These are phyloP conservation scores for Hyles vespertilio DNA, from an alignment of 1,140 invertebrate species.

Conservation along the genomic window DNA sequence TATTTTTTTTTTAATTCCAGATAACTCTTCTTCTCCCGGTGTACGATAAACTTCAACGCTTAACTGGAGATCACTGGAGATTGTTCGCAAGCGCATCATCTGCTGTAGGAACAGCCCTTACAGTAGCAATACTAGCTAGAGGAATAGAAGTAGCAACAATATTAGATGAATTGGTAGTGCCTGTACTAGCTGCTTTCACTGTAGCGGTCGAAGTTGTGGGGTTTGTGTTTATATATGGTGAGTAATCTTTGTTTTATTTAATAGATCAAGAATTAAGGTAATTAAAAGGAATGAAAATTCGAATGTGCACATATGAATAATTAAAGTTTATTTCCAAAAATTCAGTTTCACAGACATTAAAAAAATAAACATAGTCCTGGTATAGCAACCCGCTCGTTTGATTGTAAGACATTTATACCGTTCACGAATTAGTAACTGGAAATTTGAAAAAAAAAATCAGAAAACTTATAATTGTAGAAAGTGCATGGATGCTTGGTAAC, in stretches of 20 bases:
- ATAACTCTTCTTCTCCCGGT: slow-evolving; percentile 53
- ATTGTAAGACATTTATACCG: too few species aligned
- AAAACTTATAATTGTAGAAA: too few species aligned
- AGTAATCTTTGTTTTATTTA: slow-evolving; percentile 4
- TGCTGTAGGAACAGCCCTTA: slow-evolving; percentile 52
- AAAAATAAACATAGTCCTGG: too few species aligned
- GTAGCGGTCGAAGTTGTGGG: slow-evolving; percentile 54
- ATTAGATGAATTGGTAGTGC: slow-evolving; percentile 51
- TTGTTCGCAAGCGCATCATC: slow-evolving; percentile 51
- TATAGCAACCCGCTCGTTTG: too few species aligned
- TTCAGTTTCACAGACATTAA: too few species aligned
- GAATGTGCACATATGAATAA: too few species aligned
- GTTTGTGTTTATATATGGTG: slow-evolving; percentile 66
- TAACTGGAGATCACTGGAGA: slow-evolving; percentile 53
- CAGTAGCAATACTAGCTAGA: slow-evolving; percentile 47
- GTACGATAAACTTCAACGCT: slow-evolving; percentile 54
- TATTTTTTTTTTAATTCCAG: slow-evolving; percentile 36
- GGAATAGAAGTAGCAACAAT: slow-evolving; percentile 42
- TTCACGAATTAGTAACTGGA: too few species aligned
- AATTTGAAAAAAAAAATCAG: too few species aligned
- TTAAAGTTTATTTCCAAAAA: too few species aligned
- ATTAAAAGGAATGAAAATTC: too few species aligned
- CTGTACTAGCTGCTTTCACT: slow-evolving; percentile 50
- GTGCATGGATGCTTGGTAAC: too few species aligned
- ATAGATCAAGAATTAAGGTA: too few species aligned